Evolutionary conservation across 2,888 invertebrate genomes (phyloP).

Genomic region (Chaitophorus viminalis): DNA sequence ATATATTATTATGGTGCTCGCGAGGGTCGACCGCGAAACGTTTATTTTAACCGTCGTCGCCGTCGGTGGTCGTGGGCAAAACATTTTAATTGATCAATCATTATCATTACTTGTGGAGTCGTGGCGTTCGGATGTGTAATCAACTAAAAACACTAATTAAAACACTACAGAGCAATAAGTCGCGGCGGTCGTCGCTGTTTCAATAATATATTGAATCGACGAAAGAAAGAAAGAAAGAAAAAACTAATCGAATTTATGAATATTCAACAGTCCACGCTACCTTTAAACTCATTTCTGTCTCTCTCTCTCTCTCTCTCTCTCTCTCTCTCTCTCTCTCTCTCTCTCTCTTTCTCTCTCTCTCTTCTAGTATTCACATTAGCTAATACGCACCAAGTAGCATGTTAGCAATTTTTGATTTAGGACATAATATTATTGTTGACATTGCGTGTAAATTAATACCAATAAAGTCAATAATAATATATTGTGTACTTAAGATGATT

Average conservation of each 20-base stretch:
- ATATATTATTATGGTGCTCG: too few species aligned
- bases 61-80: too few species aligned
- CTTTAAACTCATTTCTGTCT: not conserved
- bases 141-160: not conserved
- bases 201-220: slow-evolving; percentile 1
- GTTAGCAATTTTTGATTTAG: too few species aligned
- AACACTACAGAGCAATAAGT: not conserved
- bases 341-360: not conserved
- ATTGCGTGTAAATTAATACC: too few species aligned
- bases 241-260: not conserved
- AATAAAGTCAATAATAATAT: too few species aligned
- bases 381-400: not conserved
- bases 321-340: not conserved
- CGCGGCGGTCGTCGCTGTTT: not conserved
- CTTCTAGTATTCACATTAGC: not conserved
- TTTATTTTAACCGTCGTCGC: too few species aligned
- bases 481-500: too few species aligned
- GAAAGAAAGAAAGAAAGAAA: not conserved
- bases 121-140: not conserved
- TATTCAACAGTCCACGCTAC: not conserved
- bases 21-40: too few species aligned
- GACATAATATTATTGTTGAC: too few species aligned
- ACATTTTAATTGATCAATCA: not conserved
- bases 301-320: not conserved
- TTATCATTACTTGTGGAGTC: not conserved